A percentile compares a stretch with the other conserved stretches of the same genome.
Evolutionary conservation across 2,888 invertebrate species (phyloP).

Genomic region (Phaonia tiefii): DNA sequence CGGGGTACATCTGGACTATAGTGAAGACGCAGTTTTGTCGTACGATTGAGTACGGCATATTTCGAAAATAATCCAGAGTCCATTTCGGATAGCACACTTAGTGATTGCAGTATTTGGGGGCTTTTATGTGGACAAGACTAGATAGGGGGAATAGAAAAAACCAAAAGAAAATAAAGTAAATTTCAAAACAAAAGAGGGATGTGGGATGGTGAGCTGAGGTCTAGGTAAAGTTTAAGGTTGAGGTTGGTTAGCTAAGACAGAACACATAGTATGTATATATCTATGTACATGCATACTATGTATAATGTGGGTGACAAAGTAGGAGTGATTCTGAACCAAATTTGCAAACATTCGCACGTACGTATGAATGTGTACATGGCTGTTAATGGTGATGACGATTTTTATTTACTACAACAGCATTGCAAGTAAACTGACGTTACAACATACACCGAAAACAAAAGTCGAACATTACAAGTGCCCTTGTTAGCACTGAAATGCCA

Average conservation of each 20-base stretch:
- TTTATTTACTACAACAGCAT: no score
- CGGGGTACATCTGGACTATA: constrained; percentile 58
- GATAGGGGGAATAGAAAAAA: constrained; percentile 54
- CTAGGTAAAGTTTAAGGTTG: no score
- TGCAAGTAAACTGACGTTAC: constrained; percentile 8
- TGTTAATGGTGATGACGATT: no score
- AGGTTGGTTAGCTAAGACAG: not conserved
- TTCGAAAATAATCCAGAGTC: constrained; percentile 59
- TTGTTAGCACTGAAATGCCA: no score
- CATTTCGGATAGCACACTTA: constrained; percentile 31
- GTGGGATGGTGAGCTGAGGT: not conserved
- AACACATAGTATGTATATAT: no score
- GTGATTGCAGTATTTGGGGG: not conserved
- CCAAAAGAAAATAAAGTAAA: constrained; percentile 45
- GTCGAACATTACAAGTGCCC: not conserved
- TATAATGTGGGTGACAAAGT: not conserved
- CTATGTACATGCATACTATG: not conserved
- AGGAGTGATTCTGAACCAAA: not conserved
- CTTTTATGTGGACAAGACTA: constrained; percentile 37
- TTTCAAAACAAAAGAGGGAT: constrained; percentile 28
- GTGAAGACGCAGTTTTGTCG: constrained; percentile 66
- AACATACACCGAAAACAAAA: not conserved
- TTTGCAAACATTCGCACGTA: no score
- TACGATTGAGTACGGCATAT: constrained; percentile 70
- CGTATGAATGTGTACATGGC: no score